A percentile compares a stretch with the other conserved stretches of the same genome.
These are phyloP conservation scores for Sinosuthora webbiana DNA, from an alignment of 2,113 vertebrate genomes.

Conservation along the genomic window DNA sequence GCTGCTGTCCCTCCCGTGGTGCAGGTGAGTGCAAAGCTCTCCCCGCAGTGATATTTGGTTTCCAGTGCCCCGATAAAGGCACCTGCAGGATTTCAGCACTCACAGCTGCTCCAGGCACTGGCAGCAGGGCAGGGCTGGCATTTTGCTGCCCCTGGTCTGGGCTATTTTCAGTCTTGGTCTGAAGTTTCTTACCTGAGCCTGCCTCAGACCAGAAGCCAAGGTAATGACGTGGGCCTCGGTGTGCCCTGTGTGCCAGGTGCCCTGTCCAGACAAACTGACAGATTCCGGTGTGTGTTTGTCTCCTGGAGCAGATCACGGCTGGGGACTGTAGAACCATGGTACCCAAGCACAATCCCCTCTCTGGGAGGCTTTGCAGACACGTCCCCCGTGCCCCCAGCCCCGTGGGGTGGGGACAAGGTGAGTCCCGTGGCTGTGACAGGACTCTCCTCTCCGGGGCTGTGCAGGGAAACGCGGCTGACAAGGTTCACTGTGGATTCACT, in stretches of 20 bases:
- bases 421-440: neutral
- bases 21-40: neutral
- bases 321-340: accelerated
- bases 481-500: neutral
- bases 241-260: neutral
- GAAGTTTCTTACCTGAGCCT: accelerated
- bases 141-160: neutral
- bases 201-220: neutral
- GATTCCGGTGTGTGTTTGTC: accelerated
- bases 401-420: accelerated
- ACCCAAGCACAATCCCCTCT: accelerated
- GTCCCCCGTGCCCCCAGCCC: neutral
- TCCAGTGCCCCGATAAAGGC: accelerated
- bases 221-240: accelerated
- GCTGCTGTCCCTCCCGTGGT: accelerated
- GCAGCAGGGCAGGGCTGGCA: neutral
- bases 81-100: neutral
- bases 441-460: neutral
- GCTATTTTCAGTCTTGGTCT: accelerated
- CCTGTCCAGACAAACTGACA: neutral
- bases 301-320: neutral
- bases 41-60: accelerated
- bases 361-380: accelerated
- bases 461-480: accelerated
- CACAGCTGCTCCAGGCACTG: too few relatives aligned